A percentile compares a stretch with the other conserved stretches of the same genome.
These are phyloP conservation scores for Ophioninae sp. DNA, from an alignment of 2,888 invertebrate genomes.

Conservation along the genomic window DNA sequence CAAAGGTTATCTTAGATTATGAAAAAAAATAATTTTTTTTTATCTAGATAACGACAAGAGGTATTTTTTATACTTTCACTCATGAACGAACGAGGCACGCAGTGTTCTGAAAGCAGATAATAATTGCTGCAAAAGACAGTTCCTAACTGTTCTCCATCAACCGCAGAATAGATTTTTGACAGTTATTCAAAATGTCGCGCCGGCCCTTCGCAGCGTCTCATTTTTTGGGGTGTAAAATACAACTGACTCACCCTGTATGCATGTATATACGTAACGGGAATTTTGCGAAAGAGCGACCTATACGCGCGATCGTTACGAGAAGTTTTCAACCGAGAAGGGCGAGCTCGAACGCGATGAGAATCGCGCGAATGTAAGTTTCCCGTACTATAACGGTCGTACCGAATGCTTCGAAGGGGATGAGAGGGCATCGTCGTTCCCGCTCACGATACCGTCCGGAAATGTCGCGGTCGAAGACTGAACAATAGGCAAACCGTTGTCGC, in stretches of 20 bases:
- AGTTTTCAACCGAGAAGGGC: slow-evolving; percentile 39
- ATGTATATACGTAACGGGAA: neutral
- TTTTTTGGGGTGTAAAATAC: neutral
- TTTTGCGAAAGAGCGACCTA: slow-evolving; percentile 3
- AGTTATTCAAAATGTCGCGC: neutral
- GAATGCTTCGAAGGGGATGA: slow-evolving; percentile 7
- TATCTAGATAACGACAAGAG: too few relatives aligned
- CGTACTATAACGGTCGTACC: neutral
- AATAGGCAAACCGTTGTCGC: slow-evolving; percentile 27
- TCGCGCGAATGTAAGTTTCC: slow-evolving; percentile 31
- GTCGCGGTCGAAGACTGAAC: slow-evolving; percentile 53
- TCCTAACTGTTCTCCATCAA: neutral
- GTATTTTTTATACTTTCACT: too few relatives aligned
- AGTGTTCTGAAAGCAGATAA: neutral
- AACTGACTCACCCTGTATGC: neutral
- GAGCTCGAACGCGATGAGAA: slow-evolving; percentile 26
- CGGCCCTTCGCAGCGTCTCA: neutral
- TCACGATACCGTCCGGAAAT: slow-evolving; percentile 55
- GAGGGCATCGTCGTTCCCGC: slow-evolving; percentile 20
- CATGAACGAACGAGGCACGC: too few relatives aligned
- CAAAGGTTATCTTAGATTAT: too few relatives aligned
- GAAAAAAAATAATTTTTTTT: too few relatives aligned
- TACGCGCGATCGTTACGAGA: slow-evolving; percentile 31
- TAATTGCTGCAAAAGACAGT: neutral
- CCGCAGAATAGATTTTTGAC: neutral